Percentiles rank a stretch among this genome's conserved stretches.
Evolutionary conservation across 2,888 invertebrate species (phyloP).

Genomic region (Chamaedrilus cognettii): DNA sequence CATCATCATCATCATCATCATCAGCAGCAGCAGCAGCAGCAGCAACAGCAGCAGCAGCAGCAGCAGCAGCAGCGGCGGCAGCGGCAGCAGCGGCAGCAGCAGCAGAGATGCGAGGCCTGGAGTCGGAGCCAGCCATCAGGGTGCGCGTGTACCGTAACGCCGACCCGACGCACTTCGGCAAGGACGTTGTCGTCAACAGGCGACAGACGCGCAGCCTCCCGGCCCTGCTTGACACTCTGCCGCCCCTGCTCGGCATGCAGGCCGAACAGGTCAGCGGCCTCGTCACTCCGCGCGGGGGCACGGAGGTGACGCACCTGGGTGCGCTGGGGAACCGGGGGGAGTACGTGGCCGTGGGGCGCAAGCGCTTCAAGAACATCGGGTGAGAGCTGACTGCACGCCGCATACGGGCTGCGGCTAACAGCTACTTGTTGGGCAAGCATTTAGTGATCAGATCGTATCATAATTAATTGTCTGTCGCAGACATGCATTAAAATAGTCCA

Average conservation of each 20-base stretch:
- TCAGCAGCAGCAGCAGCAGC: too few relatives aligned
- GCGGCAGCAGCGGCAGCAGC: too few relatives aligned
- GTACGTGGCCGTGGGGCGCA: slow-evolving; percentile 16
- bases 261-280: slow-evolving; percentile 8
- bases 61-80: too few relatives aligned
- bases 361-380: slow-evolving; percentile 21
- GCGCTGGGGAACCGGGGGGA: not conserved
- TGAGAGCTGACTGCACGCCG: too few relatives aligned
- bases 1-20: too few relatives aligned
- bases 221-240: slow-evolving; percentile 7
- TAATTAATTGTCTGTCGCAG: too few relatives aligned
- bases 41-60: too few relatives aligned
- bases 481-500: too few relatives aligned
- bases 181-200: slow-evolving; percentile 16
- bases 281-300: slow-evolving; percentile 12
- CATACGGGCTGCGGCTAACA: too few relatives aligned
- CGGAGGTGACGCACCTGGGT: slow-evolving; percentile 10
- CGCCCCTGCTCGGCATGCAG: slow-evolving; percentile 6
- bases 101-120: not conserved
- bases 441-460: too few relatives aligned
- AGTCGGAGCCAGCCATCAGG: not conserved
- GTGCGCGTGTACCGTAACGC: slow-evolving; percentile 16
- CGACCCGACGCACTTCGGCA: slow-evolving; percentile 19
- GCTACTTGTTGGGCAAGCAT: too few relatives aligned
- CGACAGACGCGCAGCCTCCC: slow-evolving; percentile 11